These are phyloP conservation scores for Dromiciops gliroides DNA, from an alignment of 2,113 vertebrate species.

Conservation along the genomic window DNA sequence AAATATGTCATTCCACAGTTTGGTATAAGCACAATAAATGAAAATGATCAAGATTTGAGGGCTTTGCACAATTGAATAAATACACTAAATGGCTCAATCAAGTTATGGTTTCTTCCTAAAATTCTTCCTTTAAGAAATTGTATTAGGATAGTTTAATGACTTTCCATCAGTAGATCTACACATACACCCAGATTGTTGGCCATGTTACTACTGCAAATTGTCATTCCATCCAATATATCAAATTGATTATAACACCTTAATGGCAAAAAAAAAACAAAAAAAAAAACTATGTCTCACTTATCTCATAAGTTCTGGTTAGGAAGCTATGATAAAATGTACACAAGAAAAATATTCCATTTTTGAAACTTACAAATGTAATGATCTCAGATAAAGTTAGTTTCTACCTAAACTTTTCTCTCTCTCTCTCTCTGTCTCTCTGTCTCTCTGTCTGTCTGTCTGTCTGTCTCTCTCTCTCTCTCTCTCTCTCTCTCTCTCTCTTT, in stretches of 20 bases:
- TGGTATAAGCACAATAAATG: not conserved
- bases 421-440: no score
- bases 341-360: not conserved
- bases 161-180: not conserved
- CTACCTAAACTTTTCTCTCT: not conserved
- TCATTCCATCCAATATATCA: not conserved
- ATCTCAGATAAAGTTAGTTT: not conserved
- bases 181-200: not conserved
- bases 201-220: conserved; percentile 9
- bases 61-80: conserved; percentile 3
- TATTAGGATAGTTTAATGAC: not conserved
- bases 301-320: not conserved
- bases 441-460: no score
- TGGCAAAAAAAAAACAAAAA: not conserved
- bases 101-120: not conserved
- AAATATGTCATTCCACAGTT: not conserved
- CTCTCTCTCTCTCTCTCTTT: no score
- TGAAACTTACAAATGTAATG: not conserved
- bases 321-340: not conserved
- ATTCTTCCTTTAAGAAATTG: not conserved
- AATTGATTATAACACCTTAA: conserved; percentile 3
- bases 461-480: no score
- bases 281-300: not conserved
- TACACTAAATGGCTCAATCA: not conserved
- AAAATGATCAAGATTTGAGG: not conserved